Conservation (phyloP, 2,888 invertebrate species). For the Seira ritae region DNA sequence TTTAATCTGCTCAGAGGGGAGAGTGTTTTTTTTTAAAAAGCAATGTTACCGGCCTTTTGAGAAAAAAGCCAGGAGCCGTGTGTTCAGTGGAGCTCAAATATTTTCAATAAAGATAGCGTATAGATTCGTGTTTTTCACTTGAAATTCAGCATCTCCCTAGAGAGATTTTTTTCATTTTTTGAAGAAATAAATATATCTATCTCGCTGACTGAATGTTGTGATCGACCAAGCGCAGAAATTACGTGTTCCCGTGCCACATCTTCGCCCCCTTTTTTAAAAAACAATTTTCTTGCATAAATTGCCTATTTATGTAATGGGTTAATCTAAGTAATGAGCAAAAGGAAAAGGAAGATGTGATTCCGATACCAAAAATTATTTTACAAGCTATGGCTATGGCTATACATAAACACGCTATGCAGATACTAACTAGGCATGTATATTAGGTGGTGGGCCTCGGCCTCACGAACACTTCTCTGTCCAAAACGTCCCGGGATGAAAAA, state of each 20-base stretch:
- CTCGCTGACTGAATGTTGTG: slow-evolving; percentile 41
- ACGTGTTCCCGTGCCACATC: slow-evolving; percentile 48
- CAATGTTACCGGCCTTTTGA: slow-evolving; percentile 4
- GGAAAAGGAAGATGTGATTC: neutral
- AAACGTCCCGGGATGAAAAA: neutral
- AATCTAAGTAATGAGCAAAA: slow-evolving; percentile 1
- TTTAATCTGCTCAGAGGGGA: too few relatives aligned
- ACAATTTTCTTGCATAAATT: slow-evolving; percentile 16
- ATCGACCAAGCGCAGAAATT: slow-evolving; percentile 62
- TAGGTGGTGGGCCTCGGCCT: too few relatives aligned
- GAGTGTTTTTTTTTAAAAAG: neutral
- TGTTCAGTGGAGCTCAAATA: slow-evolving; percentile 14
- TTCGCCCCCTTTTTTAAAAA: neutral
- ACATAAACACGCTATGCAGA: neutral
- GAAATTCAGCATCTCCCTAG: neutral
- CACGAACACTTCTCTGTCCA: too few relatives aligned
- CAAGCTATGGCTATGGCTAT: neutral
- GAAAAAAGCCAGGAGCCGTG: neutral
- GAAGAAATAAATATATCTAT: neutral
- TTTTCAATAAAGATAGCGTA: neutral
- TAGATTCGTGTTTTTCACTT: neutral
- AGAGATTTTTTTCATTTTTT: neutral
- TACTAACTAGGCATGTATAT: neutral
- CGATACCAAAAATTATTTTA: slow-evolving; percentile 6
- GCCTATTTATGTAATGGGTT: slow-evolving; percentile 11